Percentiles rank a stretch among this genome's conserved stretches.
phyloP scores from a whole-genome alignment of 2,888 invertebrate species.

The Phorcus lineatus region DNA sequence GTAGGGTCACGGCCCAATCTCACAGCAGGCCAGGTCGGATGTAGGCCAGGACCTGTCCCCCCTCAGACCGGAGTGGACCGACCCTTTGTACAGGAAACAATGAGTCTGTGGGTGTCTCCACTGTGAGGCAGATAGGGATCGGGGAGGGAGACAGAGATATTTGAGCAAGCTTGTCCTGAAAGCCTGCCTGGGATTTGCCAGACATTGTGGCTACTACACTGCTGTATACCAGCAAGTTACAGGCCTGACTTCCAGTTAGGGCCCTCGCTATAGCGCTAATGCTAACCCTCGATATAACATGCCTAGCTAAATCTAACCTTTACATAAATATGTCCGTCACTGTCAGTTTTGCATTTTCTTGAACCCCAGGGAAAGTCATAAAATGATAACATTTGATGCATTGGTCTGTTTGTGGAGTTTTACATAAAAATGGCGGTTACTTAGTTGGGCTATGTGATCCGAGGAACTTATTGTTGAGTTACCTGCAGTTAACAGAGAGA shows the following conservation, averaged over 20 bases:
- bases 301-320: too few relatives aligned
- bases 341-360: too few relatives aligned
- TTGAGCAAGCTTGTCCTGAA: neutral
- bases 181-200: neutral
- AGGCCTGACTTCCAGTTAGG: neutral
- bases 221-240: neutral
- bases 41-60: neutral
- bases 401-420: too few relatives aligned
- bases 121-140: neutral
- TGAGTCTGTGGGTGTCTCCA: slow-evolving; percentile 1
- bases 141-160: neutral
- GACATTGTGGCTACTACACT: neutral
- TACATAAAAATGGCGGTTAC: too few relatives aligned
- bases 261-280: neutral
- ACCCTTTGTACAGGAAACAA: slow-evolving; percentile 3
- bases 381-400: too few relatives aligned
- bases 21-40: neutral
- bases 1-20: too few relatives aligned
- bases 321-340: too few relatives aligned
- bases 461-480: too few relatives aligned
- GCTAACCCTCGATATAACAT: neutral
- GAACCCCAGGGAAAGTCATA: too few relatives aligned
- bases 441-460: too few relatives aligned
- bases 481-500: too few relatives aligned
- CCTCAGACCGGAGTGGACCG: neutral